Evolutionary conservation across 2,888 invertebrate genomes (phyloP).

Genomic region (Lycophotia porphyrea): DNA sequence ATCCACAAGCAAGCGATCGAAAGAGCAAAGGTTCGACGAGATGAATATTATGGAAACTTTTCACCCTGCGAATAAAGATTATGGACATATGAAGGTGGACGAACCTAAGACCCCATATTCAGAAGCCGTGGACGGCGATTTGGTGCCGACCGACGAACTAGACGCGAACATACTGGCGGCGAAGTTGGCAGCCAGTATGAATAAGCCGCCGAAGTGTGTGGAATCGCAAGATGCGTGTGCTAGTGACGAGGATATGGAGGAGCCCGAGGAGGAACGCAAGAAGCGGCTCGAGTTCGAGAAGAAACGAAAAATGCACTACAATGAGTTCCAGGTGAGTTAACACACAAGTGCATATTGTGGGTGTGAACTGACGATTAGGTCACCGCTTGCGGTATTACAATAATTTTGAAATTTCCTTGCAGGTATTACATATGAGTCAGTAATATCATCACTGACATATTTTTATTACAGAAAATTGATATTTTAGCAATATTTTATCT

Average conservation of each 20-base stretch:
- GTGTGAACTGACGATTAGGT: conserved; percentile 59
- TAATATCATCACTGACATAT: conserved; percentile 10
- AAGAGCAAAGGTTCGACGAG: conserved; percentile 98
- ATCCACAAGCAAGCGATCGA: conserved; percentile 86
- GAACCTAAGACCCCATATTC: conserved; percentile 98
- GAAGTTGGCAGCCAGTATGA: conserved; percentile 91
- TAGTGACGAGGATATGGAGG: conserved; percentile 90
- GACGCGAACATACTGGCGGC: conserved; percentile 94
- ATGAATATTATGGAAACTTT: conserved; percentile 99
- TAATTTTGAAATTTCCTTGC: conserved; percentile 34
- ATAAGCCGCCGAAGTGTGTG: conserved; percentile 86
- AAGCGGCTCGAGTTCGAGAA: conserved; percentile 96
- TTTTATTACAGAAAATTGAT: conserved; percentile 11
- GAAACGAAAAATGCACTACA: conserved; percentile 99
- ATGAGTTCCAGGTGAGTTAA: conserved; percentile 93
- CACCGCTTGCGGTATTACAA: conserved; percentile 43
- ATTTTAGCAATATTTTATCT: not conserved
- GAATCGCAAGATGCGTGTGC: conserved; percentile 88
- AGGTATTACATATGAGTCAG: conserved; percentile 7
- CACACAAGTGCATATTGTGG: conserved; percentile 39
- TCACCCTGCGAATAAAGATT: conserved; percentile 99
- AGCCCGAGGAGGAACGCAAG: conserved; percentile 91
- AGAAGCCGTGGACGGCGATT: conserved; percentile 91
- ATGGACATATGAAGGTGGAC: conserved; percentile 99
- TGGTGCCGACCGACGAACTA: conserved; percentile 90